Conservation (phyloP, 2,888 invertebrate species). For the Fragum whitleyi region DNA sequence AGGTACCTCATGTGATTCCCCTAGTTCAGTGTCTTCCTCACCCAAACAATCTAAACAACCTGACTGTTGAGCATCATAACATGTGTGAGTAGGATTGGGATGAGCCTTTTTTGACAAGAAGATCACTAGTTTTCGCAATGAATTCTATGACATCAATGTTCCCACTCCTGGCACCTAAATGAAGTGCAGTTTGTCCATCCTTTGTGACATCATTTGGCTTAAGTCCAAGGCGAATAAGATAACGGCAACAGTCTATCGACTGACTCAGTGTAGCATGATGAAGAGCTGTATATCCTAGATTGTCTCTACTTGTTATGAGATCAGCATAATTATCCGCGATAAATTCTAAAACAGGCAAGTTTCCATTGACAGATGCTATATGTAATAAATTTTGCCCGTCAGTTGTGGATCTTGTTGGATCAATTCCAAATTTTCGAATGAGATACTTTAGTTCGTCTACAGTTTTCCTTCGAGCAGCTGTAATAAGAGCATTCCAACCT, state of each 20-base stretch:
- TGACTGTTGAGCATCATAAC: no score
- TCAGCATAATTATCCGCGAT: neutral
- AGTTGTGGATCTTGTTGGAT: neutral
- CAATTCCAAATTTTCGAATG: neutral
- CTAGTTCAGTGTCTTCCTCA: no score
- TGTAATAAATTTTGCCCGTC: neutral
- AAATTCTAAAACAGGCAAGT: neutral
- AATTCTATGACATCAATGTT: neutral
- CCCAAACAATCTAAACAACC: no score
- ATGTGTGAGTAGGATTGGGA: no score
- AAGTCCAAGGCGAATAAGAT: neutral
- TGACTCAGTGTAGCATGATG: neutral
- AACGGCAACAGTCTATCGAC: neutral
- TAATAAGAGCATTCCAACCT: neutral
- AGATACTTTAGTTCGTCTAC: neutral
- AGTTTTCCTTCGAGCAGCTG: neutral
- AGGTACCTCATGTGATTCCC: no score
- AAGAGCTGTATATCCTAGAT: neutral
- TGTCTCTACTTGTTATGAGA: neutral
- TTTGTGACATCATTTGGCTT: neutral
- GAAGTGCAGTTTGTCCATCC: neutral
- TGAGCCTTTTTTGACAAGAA: no score
- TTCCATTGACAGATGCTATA: neutral
- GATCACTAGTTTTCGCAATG: neutral
- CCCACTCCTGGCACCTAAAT: neutral